Evolutionary conservation across 2,797 vertebrate species (phyloP), one percentile per base, ranked within the genome.

Genomic region (Zenarchopterus dispar): DNA sequence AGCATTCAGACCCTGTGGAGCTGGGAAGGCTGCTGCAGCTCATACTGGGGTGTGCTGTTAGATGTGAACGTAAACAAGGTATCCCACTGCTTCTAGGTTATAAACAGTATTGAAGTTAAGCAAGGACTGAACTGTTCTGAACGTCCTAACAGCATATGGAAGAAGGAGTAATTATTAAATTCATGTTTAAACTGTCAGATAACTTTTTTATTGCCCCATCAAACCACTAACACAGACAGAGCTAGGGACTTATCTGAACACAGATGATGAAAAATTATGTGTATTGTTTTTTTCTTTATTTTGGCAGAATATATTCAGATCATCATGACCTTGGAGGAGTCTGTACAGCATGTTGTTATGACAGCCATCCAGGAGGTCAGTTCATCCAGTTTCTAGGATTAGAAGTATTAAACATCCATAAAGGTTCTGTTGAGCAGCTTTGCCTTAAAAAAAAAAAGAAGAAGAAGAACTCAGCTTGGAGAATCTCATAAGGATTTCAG

Each of bases 311-410:
- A 99, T 81, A 98, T 99, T 86, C 95, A 99, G 90, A 94, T 94
- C 79, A 99, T 99, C 86, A 99, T 99, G 98, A 99, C 96, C n/a
- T 80, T 99, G 75, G 97, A 99, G 77, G 98, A 99, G 67, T 97
- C 97, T 60, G 98, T 99, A 71, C 98, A 99, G 22, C 97, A 98
- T 54, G 96, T 98, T 76, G 97, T 99, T 57, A 99, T 99, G 98
- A 96, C 97, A 51, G 98, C 98, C 77, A 99, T 99, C 85, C 97
- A 99, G 68, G 98, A 99, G 95, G 98, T 98, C 73, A 89, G 90
- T 82, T 22, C 16, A 6, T 43, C 43, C 46, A 16, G 6, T 24
- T 52, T 56, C 19, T 50, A 15, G 36, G 11, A n/a, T 46, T 59
- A 19, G 24, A 53, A 6, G 56, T 53, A 1, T 17, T 46, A 19